Conservation (phyloP, 2,797 vertebrate species). For the Hypotaenidia okinawae region DNA sequence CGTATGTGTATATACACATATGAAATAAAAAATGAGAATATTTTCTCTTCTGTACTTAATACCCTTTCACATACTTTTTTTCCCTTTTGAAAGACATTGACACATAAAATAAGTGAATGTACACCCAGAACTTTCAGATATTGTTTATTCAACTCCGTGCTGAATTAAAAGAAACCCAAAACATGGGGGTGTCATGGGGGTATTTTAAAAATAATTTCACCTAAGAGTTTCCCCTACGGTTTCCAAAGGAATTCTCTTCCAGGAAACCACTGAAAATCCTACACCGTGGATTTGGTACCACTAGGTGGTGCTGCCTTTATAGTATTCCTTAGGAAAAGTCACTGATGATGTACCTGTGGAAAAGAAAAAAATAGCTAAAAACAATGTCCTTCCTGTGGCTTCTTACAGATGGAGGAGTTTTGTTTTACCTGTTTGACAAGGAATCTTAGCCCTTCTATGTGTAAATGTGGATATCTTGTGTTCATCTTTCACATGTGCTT, state of each 20-base stretch:
- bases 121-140: neutral
- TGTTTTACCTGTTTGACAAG: neutral
- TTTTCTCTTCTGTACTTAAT: neutral
- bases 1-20: neutral
- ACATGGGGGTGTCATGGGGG: neutral
- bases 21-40: neutral
- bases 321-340: neutral
- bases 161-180: neutral
- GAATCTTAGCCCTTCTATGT: neutral
- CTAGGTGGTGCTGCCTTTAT: constrained; percentile 62
- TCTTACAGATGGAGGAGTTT: neutral
- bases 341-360: rapidly evolving
- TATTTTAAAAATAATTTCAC: neutral
- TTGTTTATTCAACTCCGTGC: neutral
- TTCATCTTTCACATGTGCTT: neutral
- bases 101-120: neutral
- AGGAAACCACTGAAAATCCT: neutral
- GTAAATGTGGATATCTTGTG: neutral
- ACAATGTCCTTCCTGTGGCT: neutral
- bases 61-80: neutral
- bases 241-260: neutral
- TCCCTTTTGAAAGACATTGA: neutral
- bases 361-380: neutral
- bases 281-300: neutral
- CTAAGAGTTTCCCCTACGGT: neutral